These are phyloP conservation scores for Eudorcas thomsonii DNA, from an alignment of 2,113 vertebrate species.

Conservation along the genomic window DNA sequence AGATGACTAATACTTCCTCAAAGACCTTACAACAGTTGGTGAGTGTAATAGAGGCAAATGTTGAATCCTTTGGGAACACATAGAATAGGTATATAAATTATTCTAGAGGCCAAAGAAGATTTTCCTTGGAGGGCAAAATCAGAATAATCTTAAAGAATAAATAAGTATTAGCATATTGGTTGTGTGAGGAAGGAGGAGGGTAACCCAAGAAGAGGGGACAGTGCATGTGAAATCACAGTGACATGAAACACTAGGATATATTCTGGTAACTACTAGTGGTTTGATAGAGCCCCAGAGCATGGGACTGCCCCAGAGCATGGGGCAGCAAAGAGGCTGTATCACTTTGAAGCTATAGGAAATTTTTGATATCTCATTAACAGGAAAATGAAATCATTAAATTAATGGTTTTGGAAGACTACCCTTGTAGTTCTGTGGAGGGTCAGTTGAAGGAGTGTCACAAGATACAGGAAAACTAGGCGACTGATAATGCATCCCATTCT, in stretches of 20 bases:
- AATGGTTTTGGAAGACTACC: conserved; percentile 13
- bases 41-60: neutral
- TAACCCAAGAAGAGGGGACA: neutral
- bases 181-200: neutral
- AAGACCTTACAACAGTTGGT: neutral
- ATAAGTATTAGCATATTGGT: neutral
- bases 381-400: neutral
- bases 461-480: neutral
- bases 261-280: neutral
- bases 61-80: neutral
- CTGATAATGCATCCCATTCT: neutral
- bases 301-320: neutral
- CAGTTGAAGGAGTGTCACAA: neutral
- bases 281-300: neutral
- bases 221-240: neutral
- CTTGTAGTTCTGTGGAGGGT: neutral
- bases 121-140: neutral
- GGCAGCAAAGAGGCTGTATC: neutral
- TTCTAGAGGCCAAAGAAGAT: neutral
- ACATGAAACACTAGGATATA: neutral
- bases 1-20: conserved; percentile 7
- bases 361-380: neutral
- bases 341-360: neutral
- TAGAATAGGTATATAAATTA: neutral
- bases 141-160: neutral